These are phyloP conservation scores for Chromis chromis DNA, from an alignment of 2,797 vertebrate species.

Conservation along the genomic window DNA sequence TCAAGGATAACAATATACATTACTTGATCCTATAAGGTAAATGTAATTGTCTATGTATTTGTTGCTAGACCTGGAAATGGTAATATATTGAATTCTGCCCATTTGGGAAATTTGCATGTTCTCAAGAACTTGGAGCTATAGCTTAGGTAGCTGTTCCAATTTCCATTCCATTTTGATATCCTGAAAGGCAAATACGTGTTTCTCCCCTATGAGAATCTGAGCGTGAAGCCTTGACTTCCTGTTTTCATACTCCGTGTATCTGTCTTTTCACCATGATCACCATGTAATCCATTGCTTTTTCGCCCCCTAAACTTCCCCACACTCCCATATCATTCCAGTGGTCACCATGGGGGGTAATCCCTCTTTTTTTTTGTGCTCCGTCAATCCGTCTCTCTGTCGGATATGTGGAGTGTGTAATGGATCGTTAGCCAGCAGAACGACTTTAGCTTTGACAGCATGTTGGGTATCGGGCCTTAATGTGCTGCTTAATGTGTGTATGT, in stretches of 20 bases:
- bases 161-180: conserved; percentile 19
- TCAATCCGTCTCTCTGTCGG: conserved; percentile 59
- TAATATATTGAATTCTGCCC: neutral
- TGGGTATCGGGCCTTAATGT: conserved; percentile 62
- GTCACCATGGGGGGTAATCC: conserved; percentile 62
- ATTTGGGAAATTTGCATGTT: conserved; percentile 1
- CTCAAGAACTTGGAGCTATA: neutral
- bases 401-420: conserved; percentile 74
- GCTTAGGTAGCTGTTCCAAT: conserved; percentile 3
- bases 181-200: conserved; percentile 11
- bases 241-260: conserved; percentile 26
- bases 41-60: neutral
- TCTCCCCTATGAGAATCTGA: conserved; percentile 15
- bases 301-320: conserved; percentile 20
- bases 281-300: conserved; percentile 62
- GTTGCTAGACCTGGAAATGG: conserved; percentile 7
- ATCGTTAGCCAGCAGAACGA: conserved; percentile 76
- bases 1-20: neutral
- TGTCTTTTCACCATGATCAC: conserved; percentile 43
- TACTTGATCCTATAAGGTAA: neutral
- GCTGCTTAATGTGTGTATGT: conserved; percentile 50
- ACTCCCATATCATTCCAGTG: conserved; percentile 38
- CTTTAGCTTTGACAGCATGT: conserved; percentile 71
- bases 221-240: conserved; percentile 20
- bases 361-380: conserved; percentile 61